phyloP scores from a whole-genome alignment of 2,888 invertebrate species.

The Cephus pulcher region DNA sequence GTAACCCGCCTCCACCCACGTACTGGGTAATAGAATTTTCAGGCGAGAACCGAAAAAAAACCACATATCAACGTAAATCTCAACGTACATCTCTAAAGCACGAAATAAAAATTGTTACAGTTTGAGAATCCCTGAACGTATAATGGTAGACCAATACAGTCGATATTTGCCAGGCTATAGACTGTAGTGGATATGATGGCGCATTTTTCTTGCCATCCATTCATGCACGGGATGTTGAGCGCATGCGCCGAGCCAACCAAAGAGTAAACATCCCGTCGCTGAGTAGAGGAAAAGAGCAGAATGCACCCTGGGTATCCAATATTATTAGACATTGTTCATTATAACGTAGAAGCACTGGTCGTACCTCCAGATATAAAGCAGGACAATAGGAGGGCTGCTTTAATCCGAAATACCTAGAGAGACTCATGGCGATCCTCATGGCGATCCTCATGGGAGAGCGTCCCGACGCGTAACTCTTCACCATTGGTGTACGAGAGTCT shows the following conservation, averaged over 20 bases:
- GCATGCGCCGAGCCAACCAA: neutral
- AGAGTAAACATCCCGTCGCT: neutral
- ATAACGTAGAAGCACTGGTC: neutral
- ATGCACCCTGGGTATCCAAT: neutral
- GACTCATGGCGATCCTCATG: neutral
- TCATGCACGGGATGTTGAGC: neutral
- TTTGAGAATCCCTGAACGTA: neutral
- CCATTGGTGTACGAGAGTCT: neutral
- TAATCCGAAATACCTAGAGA: neutral
- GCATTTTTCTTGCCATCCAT: conserved; percentile 6
- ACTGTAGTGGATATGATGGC: conserved; percentile 2
- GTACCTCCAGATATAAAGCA: neutral
- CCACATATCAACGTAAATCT: neutral
- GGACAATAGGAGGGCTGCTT: neutral
- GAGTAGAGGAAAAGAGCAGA: neutral
- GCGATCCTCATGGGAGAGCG: neutral
- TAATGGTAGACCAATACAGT: conserved; percentile 4
- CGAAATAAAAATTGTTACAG: neutral
- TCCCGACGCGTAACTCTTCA: neutral
- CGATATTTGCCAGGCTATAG: conserved; percentile 2
- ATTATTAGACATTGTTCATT: neutral
- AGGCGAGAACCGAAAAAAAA: neutral
- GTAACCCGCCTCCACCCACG: too few species aligned
- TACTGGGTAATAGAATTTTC: too few species aligned
- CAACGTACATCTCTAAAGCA: neutral